Conservation (phyloP, 1,140 invertebrate genomes). For the Aethina tumida region DNA sequence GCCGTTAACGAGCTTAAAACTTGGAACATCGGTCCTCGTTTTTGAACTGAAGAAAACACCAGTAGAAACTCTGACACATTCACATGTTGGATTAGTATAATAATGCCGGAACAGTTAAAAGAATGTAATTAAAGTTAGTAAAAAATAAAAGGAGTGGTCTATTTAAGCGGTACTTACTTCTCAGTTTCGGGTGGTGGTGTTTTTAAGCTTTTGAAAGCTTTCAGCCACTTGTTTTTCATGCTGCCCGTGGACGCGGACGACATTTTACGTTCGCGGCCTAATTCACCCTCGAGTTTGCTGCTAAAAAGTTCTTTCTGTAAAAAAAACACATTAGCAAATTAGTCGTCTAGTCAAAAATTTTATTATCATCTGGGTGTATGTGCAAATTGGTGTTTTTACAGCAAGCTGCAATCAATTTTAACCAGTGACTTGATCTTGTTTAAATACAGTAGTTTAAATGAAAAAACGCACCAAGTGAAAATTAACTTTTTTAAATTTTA, state of each 20-base stretch:
- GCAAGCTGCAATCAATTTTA: neutral
- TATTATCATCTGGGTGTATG: neutral
- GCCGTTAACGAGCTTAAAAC: too few species aligned
- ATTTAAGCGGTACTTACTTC: slow-evolving; percentile 44
- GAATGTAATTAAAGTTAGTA: too few species aligned
- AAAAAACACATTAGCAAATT: slow-evolving; percentile 17
- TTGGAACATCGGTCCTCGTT: too few species aligned
- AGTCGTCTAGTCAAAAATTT: neutral
- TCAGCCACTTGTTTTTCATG: slow-evolving; percentile 96
- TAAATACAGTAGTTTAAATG: too few species aligned
- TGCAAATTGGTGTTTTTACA: neutral
- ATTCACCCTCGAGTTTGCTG: slow-evolving; percentile 48
- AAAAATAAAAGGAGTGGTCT: too few species aligned
- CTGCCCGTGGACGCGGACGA: slow-evolving; percentile 75
- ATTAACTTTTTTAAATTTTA: too few species aligned
- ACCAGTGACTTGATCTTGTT: too few species aligned
- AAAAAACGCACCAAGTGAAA: too few species aligned
- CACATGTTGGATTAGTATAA: too few species aligned
- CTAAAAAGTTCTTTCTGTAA: slow-evolving; percentile 83
- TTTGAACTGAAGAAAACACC: too few species aligned
- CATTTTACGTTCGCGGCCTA: slow-evolving; percentile 72
- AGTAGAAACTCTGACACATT: too few species aligned
- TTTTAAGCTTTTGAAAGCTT: slow-evolving; percentile 93
- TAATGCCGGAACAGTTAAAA: too few species aligned
- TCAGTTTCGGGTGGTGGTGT: slow-evolving; percentile 51